These are phyloP conservation scores for Cyclophora punctaria DNA, from an alignment of 2,888 invertebrate species.

Conservation along the genomic window DNA sequence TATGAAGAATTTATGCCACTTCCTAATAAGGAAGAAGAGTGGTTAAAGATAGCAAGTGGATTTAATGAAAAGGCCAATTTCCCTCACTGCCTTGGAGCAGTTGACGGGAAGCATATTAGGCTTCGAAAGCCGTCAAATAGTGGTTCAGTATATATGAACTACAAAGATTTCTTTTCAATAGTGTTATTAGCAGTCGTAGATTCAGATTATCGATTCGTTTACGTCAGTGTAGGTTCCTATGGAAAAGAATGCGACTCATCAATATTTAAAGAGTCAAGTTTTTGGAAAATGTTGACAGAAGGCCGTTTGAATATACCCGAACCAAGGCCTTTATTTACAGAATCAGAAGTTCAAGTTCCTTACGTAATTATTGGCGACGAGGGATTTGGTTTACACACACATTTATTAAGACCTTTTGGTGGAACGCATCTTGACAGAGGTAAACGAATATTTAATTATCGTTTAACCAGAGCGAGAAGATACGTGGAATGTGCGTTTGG, in stretches of 20 bases:
- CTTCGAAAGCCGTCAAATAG: slow-evolving; percentile 13
- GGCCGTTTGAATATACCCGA: slow-evolving; percentile 12
- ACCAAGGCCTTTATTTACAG: slow-evolving; percentile 6
- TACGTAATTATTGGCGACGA: slow-evolving; percentile 17
- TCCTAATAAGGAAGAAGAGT: background rate
- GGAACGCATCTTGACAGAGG: slow-evolving; percentile 9
- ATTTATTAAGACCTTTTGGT: slow-evolving; percentile 10
- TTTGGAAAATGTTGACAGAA: slow-evolving; percentile 18
- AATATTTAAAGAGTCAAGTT: slow-evolving; percentile 21
- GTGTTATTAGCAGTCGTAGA: slow-evolving; percentile 14
- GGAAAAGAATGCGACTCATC: slow-evolving; percentile 23
- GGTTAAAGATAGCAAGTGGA: slow-evolving; percentile 17
- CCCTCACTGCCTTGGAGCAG: slow-evolving; percentile 6
- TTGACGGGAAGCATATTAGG: slow-evolving; percentile 21
- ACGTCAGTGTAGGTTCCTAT: slow-evolving; percentile 16
- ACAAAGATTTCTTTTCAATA: slow-evolving; percentile 16
- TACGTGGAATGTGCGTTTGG: slow-evolving; percentile 12
- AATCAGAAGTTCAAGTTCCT: slow-evolving; percentile 7
- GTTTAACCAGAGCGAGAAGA: slow-evolving; percentile 9
- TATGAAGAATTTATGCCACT: too few species aligned
- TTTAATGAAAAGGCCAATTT: slow-evolving; percentile 20
- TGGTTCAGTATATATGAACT: slow-evolving; percentile 15
- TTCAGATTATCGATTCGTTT: slow-evolving; percentile 15
- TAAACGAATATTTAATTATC: slow-evolving; percentile 4
- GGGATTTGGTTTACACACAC: slow-evolving; percentile 10